A percentile compares a stretch with the other conserved stretches of the same genome.
Conservation (phyloP, 2,113 vertebrate genomes). For the Pelobates fuscus region DNA sequence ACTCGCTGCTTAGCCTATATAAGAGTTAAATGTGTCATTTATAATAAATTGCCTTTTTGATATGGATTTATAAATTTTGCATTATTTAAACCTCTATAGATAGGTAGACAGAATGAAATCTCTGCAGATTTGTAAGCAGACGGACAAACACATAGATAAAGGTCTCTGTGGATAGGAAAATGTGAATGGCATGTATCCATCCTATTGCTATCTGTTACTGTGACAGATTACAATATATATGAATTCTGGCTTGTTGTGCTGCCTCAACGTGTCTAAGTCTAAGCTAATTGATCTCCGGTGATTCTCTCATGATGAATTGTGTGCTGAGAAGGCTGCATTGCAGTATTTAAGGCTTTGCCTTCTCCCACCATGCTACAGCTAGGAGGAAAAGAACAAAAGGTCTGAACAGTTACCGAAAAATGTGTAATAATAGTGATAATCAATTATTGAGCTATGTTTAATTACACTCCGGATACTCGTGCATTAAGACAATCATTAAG, state of each 20-base stretch:
- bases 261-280: too few species aligned
- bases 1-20: too few species aligned
- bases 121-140: too few species aligned
- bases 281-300: too few species aligned
- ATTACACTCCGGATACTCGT: not conserved
- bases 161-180: too few species aligned
- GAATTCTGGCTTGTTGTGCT: too few species aligned
- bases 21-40: not conserved
- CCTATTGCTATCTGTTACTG: too few species aligned
- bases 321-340: constrained; percentile 13
- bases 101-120: not conserved
- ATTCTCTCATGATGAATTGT: too few species aligned
- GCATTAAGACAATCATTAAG: not conserved
- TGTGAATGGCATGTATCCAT: too few species aligned
- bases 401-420: not conserved
- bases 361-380: not conserved
- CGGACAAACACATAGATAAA: too few species aligned
- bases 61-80: not conserved
- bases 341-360: not conserved
- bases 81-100: not conserved
- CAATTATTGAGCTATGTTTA: not conserved
- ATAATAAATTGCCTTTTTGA: not conserved
- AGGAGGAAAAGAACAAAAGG: not conserved
- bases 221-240: too few species aligned
- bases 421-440: not conserved